Conservation (phyloP, 2,797 vertebrate species). For the Cossypha heuglini region DNA sequence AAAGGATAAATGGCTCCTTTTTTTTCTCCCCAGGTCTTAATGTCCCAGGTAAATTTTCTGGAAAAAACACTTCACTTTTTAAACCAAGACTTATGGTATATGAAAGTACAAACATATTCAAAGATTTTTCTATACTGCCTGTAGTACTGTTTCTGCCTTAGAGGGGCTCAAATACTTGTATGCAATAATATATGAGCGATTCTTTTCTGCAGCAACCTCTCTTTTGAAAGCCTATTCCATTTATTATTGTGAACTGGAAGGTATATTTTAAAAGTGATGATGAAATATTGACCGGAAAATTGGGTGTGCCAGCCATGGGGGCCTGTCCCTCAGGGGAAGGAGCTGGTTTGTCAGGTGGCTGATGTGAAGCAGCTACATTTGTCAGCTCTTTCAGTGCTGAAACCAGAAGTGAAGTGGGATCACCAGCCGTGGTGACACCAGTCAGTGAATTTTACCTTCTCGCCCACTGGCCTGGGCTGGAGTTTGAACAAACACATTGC, state of each 20-base stretch:
- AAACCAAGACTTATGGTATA: not conserved
- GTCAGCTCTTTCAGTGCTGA: not conserved
- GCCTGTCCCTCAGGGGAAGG: not conserved
- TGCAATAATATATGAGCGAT: accelerated
- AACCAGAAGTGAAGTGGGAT: not conserved
- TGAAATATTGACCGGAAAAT: not conserved
- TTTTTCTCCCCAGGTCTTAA: not conserved
- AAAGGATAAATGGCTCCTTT: not conserved
- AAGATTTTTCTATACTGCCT: not conserved
- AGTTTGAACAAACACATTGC: not conserved
- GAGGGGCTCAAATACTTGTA: not conserved
- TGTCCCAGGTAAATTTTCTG: not conserved
- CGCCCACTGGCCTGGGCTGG: not conserved
- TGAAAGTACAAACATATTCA: not conserved
- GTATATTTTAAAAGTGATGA: not conserved
- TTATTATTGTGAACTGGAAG: not conserved
- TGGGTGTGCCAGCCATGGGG: not conserved
- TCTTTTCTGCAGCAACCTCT: not conserved
- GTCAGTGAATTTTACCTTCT: not conserved
- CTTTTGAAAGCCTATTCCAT: not conserved
- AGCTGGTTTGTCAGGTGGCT: not conserved
- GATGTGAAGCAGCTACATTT: not conserved
- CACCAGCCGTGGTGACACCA: accelerated
- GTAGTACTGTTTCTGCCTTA: not conserved
- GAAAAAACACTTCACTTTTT: not conserved